These are phyloP conservation scores for Rousettus leschenaultii DNA, from an alignment of 2,113 vertebrate genomes.

Conservation along the genomic window DNA sequence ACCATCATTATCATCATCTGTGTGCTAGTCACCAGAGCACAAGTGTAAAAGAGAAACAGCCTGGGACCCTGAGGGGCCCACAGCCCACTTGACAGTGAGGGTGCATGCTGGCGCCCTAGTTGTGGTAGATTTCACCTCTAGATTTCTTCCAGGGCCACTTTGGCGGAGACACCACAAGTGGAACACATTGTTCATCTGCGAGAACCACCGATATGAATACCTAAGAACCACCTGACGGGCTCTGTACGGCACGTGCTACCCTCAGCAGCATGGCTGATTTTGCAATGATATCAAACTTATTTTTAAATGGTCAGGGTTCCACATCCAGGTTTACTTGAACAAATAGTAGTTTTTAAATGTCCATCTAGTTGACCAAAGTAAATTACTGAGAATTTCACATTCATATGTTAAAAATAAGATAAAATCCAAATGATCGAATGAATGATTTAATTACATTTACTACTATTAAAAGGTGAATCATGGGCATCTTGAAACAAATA, in stretches of 20 bases:
- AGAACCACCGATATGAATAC: background rate
- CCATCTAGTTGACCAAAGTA: background rate
- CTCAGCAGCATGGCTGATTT: background rate
- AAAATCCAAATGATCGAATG: background rate
- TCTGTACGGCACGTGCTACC: background rate
- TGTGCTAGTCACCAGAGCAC: background rate
- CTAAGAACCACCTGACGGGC: background rate
- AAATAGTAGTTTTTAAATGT: background rate
- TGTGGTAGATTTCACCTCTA: background rate
- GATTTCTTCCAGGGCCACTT: background rate
- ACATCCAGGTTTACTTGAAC: background rate
- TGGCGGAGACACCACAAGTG: background rate
- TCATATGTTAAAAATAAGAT: background rate
- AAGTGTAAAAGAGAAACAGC: background rate
- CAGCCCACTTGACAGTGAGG: background rate
- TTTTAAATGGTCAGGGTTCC: background rate
- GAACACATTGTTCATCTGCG: background rate
- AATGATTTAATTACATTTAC: background rate
- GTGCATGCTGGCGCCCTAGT: background rate
- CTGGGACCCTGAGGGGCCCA: background rate
- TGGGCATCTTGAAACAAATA: background rate
- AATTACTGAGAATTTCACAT: background rate
- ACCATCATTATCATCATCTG: background rate
- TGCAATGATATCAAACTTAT: background rate
- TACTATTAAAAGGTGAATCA: background rate